Percentiles rank a stretch among this genome's conserved stretches.
These are phyloP conservation scores for Dryocosmus kuriphilus DNA, from an alignment of 2,888 invertebrate genomes.

Conservation along the genomic window DNA sequence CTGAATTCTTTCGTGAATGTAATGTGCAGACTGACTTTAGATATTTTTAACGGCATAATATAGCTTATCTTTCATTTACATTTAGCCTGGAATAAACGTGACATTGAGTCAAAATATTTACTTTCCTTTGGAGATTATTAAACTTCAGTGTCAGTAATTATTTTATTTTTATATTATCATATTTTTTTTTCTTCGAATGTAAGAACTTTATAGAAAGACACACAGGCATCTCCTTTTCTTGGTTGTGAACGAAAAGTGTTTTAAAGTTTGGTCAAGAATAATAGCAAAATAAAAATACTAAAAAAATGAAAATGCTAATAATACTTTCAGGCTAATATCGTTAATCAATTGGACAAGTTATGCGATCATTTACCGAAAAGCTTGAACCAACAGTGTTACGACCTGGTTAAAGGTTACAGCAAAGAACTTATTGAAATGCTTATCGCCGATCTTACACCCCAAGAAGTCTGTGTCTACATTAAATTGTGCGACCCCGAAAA, in stretches of 20 bases:
- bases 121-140: not conserved
- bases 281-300: too few relatives aligned
- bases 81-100: not conserved
- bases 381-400: conserved; percentile 84
- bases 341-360: conserved; percentile 83
- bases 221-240: too few relatives aligned
- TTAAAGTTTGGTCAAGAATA: too few relatives aligned
- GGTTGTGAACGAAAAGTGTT: too few relatives aligned
- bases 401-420: conserved; percentile 88
- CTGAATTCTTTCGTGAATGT: not conserved
- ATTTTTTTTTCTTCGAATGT: conserved; percentile 14
- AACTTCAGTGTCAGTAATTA: conserved; percentile 15
- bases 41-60: not conserved
- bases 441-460: conserved; percentile 85
- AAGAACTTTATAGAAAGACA: not conserved
- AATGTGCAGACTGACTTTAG: not conserved
- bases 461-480: conserved; percentile 88
- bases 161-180: not conserved
- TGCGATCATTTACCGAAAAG: conserved; percentile 84
- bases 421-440: conserved; percentile 88
- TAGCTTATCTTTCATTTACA: not conserved
- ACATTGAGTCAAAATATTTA: not conserved
- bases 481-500: conserved; percentile 82
- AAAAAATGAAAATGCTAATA: not conserved
- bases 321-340: conserved; percentile 82